Conservation (phyloP, 2,113 vertebrate genomes). For the Carlito syrichta region DNA sequence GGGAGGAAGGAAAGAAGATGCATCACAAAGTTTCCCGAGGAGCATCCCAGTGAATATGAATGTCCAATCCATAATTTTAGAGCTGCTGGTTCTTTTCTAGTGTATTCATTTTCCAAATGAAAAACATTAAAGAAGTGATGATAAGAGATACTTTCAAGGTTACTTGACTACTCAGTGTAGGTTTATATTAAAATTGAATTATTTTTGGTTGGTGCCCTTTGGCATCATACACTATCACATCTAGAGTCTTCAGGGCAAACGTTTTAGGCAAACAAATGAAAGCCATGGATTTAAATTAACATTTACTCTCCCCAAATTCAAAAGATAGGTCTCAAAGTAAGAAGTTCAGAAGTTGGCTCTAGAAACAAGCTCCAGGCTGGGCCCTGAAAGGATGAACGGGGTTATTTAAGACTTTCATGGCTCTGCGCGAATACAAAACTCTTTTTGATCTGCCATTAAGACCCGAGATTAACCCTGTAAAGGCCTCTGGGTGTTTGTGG, state of each 20-base stretch:
- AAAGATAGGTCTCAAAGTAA: background rate
- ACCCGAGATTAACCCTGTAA: background rate
- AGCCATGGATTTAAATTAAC: background rate
- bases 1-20: background rate
- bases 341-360: background rate
- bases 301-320: background rate
- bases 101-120: slow-evolving; percentile 25
- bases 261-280: slow-evolving; percentile 19
- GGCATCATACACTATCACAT: background rate
- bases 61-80: background rate
- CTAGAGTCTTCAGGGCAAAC: background rate
- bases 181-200: background rate
- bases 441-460: background rate
- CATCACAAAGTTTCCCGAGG: background rate
- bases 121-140: background rate
- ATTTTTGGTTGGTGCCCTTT: background rate
- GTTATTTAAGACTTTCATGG: background rate
- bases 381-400: background rate
- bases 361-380: background rate
- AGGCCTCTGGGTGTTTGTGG: background rate
- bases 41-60: background rate
- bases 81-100: background rate
- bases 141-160: background rate
- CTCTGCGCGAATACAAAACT: background rate
- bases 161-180: background rate